Evolutionary conservation across 2,797 vertebrate genomes (phyloP).

Genomic region (Rhyacichthys aspro): DNA sequence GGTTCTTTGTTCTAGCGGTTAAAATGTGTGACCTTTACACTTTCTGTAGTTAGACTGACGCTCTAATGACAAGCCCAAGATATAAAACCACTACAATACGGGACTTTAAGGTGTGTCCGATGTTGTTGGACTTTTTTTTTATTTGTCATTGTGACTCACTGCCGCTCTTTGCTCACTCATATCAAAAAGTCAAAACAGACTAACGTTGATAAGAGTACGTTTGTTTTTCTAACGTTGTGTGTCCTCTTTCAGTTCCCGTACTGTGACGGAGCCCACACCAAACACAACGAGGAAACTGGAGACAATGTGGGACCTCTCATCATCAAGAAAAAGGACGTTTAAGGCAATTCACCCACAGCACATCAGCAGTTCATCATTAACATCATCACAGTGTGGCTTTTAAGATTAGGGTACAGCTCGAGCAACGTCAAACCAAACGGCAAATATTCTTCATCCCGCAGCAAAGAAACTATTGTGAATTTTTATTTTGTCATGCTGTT

Average conservation of each 20-base stretch:
- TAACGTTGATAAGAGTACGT: slow-evolving; percentile 1
- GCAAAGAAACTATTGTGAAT: background rate
- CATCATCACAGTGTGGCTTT: slow-evolving; percentile 9
- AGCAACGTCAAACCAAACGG: background rate
- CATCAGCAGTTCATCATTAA: background rate
- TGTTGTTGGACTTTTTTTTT: too few species aligned
- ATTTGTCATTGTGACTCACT: background rate
- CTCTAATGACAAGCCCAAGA: too few species aligned
- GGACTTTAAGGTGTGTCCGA: too few species aligned
- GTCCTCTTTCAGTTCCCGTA: slow-evolving; percentile 75
- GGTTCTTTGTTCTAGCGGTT: too few species aligned
- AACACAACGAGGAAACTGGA: slow-evolving; percentile 82
- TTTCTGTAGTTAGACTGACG: too few species aligned
- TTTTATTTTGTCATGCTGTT: slow-evolving; percentile 3
- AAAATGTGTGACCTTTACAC: too few species aligned
- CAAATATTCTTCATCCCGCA: slow-evolving; percentile 9
- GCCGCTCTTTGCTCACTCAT: background rate
- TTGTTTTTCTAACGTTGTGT: background rate
- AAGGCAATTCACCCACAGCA: slow-evolving; percentile 6
- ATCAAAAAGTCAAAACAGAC: background rate
- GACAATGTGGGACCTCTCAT: slow-evolving; percentile 86
- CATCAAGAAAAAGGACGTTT: slow-evolving; percentile 77
- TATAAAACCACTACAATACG: too few species aligned
- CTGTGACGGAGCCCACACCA: slow-evolving; percentile 82
- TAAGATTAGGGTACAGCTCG: background rate